phyloP scores from a whole-genome alignment of 2,888 invertebrate species.

The Apodemia duryi region DNA sequence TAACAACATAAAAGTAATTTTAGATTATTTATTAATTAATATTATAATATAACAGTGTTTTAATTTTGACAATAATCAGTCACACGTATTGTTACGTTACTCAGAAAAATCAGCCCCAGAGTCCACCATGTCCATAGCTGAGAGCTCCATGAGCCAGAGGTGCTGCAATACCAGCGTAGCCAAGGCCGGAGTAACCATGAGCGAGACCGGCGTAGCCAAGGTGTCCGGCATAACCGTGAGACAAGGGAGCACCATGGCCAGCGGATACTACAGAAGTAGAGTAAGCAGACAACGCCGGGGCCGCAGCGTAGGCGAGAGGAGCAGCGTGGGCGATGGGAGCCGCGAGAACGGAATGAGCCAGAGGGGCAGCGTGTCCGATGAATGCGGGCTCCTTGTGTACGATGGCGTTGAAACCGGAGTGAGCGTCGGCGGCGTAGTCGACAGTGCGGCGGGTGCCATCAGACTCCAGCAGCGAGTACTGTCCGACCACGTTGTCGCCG shows the following conservation, averaged over 20 bases:
- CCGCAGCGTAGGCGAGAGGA: constrained; percentile 39
- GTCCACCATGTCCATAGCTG: background rate
- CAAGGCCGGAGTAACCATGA: background rate
- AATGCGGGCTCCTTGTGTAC: constrained; percentile 66
- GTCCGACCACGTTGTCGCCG: constrained; percentile 70
- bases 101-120: background rate
- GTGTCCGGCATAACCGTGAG: background rate
- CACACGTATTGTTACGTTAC: too few species aligned
- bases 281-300: constrained; percentile 22
- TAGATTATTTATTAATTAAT: too few species aligned
- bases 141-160: background rate
- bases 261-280: constrained; percentile 36
- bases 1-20: too few species aligned
- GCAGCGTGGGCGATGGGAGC: constrained; percentile 22
- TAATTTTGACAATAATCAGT: too few species aligned
- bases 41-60: too few species aligned
- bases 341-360: constrained; percentile 36
- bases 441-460: constrained; percentile 75
- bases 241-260: constrained; percentile 34
- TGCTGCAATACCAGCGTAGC: background rate
- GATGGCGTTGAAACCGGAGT: constrained; percentile 74
- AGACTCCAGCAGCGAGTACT: constrained; percentile 70
- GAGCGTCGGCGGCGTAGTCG: constrained; percentile 72
- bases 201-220: background rate
- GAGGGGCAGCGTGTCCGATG: constrained; percentile 35